These are phyloP conservation scores for Drosophila chauvacae DNA, from an alignment of 1,140 invertebrate genomes.

Conservation along the genomic window DNA sequence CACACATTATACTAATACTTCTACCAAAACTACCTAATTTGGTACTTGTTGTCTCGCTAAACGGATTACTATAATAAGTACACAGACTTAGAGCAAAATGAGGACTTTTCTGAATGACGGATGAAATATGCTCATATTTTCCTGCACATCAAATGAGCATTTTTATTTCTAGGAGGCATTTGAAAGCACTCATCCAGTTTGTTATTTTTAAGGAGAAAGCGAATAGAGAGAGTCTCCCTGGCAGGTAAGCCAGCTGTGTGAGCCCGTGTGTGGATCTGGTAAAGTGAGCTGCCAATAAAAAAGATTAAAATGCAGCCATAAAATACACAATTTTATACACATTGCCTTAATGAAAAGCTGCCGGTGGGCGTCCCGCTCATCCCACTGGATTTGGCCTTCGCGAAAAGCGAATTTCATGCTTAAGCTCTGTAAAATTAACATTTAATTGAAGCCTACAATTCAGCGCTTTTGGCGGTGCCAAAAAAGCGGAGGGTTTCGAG, in stretches of 20 bases:
- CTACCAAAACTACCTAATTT: background rate
- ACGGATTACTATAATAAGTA: background rate
- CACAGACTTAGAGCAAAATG: background rate
- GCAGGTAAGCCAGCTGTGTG: conserved; percentile 26
- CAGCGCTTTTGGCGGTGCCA: conserved; percentile 58
- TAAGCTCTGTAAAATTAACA: conserved; percentile 83
- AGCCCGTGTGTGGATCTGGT: conserved; percentile 19
- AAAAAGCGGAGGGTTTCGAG: conserved; percentile 4
- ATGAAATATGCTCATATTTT: conserved; percentile 33
- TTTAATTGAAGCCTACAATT: conserved; percentile 83
- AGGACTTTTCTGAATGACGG: conserved; percentile 6
- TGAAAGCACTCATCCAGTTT: conserved; percentile 17
- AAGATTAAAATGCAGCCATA: conserved; percentile 77
- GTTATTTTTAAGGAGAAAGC: conserved; percentile 16
- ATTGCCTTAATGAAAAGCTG: conserved; percentile 71
- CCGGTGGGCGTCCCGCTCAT: conserved; percentile 5
- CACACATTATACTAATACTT: too few relatives aligned
- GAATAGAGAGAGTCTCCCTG: background rate
- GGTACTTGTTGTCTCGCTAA: background rate
- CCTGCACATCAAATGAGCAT: conserved; percentile 1
- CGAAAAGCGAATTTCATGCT: conserved; percentile 75
- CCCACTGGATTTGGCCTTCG: conserved; percentile 6
- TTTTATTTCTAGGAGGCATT: conserved; percentile 16
- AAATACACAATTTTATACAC: conserved; percentile 76
- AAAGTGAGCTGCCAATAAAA: conserved; percentile 61